These are phyloP conservation scores for Noctua fimbriata DNA, from an alignment of 2,888 invertebrate species.

Conservation along the genomic window DNA sequence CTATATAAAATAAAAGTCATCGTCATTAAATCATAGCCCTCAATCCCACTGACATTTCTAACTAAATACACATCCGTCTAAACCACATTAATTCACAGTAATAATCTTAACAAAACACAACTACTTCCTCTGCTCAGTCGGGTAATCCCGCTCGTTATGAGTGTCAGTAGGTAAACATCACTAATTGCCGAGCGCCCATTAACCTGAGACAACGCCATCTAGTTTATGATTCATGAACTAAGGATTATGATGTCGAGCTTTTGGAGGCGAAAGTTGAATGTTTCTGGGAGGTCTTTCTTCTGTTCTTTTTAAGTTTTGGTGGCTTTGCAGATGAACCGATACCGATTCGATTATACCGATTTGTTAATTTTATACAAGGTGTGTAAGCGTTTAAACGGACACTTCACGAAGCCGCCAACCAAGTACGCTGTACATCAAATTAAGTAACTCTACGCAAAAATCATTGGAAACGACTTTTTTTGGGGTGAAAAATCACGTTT, in stretches of 20 bases:
- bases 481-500: too few relatives aligned
- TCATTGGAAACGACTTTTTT: too few relatives aligned
- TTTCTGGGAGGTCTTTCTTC: neutral
- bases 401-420: too few relatives aligned
- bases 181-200: slow-evolving; percentile 62
- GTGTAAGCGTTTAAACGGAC: too few relatives aligned
- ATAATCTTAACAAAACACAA: slow-evolving; percentile 60
- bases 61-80: slow-evolving; percentile 28
- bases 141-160: slow-evolving; percentile 48
- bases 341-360: neutral
- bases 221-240: slow-evolving; percentile 56
- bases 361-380: too few relatives aligned
- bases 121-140: slow-evolving; percentile 54
- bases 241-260: slow-evolving; percentile 31
- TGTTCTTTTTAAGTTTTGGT: neutral
- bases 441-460: too few relatives aligned
- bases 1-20: neutral
- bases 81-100: slow-evolving; percentile 51
- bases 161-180: slow-evolving; percentile 51
- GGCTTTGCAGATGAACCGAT: neutral
- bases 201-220: slow-evolving; percentile 56
- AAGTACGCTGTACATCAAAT: too few relatives aligned
- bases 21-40: slow-evolving; percentile 29
- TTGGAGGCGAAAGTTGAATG: neutral
- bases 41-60: slow-evolving; percentile 27